Conservation (phyloP, 2,797 vertebrate genomes). For the Poeciliopsis gracilis region DNA sequence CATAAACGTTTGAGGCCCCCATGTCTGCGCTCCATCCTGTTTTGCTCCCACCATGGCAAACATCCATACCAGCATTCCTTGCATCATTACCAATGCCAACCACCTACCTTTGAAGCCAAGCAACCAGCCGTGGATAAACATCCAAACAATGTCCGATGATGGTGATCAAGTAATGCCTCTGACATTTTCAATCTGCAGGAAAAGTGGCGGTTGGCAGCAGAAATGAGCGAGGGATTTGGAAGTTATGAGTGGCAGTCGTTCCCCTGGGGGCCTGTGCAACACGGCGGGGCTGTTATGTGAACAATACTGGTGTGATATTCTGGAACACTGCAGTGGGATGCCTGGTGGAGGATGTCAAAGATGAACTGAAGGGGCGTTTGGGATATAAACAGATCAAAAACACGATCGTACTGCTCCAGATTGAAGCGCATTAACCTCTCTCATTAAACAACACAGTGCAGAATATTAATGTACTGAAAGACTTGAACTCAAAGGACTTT, state of each 20-base stretch:
- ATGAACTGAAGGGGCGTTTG: conserved; percentile 22
- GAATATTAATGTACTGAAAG: conserved; percentile 24
- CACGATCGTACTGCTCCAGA: conserved; percentile 49
- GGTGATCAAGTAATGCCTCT: conserved; percentile 31
- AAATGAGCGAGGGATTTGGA: conserved; percentile 48
- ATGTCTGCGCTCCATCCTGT: conserved; percentile 24
- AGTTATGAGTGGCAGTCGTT: conserved; percentile 58
- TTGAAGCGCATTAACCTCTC: conserved; percentile 42
- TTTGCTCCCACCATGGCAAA: background rate
- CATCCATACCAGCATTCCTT: conserved; percentile 31
- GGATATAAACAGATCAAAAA: conserved; percentile 39
- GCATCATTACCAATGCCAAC: conserved; percentile 37
- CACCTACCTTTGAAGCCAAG: conserved; percentile 26
- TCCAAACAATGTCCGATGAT: conserved; percentile 43
- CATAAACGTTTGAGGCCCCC: conserved; percentile 20
- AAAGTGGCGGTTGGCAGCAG: conserved; percentile 52
- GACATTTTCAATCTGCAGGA: conserved; percentile 50
- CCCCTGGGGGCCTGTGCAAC: conserved; percentile 49
- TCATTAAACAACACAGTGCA: conserved; percentile 17
- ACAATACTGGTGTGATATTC: conserved; percentile 57
- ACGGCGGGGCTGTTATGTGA: conserved; percentile 68
- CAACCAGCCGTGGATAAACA: conserved; percentile 35
- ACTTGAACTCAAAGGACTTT: background rate
- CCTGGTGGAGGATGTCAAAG: conserved; percentile 34
- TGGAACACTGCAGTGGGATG: conserved; percentile 29